phyloP scores from a whole-genome alignment of 1,140 invertebrate genomes.

The Amyelois transitella region DNA sequence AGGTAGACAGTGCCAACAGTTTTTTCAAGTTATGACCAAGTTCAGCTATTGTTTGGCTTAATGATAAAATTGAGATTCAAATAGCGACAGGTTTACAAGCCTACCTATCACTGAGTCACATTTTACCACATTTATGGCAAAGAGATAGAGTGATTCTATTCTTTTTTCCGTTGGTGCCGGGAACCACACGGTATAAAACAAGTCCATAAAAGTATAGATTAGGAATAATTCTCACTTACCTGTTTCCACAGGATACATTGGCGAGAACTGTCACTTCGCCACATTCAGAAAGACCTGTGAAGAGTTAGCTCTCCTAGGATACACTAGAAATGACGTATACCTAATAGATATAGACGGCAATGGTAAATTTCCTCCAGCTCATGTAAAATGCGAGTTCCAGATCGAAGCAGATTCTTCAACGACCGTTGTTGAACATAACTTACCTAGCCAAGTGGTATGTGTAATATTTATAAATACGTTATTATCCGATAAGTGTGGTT shows the following conservation, averaged over 20 bases:
- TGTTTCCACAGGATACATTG: slow-evolving; percentile 78
- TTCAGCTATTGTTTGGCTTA: no score
- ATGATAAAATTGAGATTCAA: no score
- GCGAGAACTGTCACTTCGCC: slow-evolving; percentile 95
- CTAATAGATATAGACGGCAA: slow-evolving; percentile 95
- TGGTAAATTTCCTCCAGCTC: slow-evolving; percentile 90
- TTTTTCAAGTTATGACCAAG: no score
- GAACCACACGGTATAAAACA: no score
- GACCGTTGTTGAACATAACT: slow-evolving; percentile 93
- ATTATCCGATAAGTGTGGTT: no score
- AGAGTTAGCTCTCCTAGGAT: slow-evolving; percentile 88
- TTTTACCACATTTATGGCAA: no score
- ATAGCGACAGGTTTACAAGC: no score
- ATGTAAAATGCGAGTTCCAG: slow-evolving; percentile 94
- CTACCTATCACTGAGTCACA: no score
- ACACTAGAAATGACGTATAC: slow-evolving; percentile 91
- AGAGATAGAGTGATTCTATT: no score
- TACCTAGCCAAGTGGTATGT: slow-evolving; percentile 86
- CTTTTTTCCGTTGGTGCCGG: no score
- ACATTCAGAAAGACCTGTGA: slow-evolving; percentile 93
- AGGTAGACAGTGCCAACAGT: no score
- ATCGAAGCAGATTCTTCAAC: slow-evolving; percentile 89
- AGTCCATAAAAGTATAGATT: no score
- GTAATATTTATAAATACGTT: background rate
- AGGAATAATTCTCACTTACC: background rate